phyloP scores from a whole-genome alignment of 92 coral and sea anemone genomes.

The Palythoa grandis region DNA sequence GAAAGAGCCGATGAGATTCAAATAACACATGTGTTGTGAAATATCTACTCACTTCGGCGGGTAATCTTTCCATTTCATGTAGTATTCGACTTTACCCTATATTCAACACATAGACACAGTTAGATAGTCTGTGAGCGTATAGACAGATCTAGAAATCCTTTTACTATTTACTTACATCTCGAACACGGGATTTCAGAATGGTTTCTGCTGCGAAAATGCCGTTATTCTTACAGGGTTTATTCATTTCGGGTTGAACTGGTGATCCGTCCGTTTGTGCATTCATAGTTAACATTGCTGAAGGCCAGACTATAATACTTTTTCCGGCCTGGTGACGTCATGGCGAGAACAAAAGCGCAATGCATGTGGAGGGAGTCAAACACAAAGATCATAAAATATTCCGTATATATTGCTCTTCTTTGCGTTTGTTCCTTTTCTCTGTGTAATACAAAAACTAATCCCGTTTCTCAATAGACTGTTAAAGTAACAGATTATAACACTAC shows the following conservation, averaged over 20 bases:
- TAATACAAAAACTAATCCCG: neutral
- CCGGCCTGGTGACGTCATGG: constrained; percentile 50
- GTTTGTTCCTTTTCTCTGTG: neutral
- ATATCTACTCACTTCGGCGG: constrained; percentile 85
- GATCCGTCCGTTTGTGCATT: constrained; percentile 52
- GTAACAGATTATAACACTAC: neutral
- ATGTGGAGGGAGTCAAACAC: constrained; percentile 39
- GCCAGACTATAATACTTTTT: constrained; percentile 47
- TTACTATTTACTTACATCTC: constrained; percentile 72
- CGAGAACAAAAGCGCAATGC: constrained; percentile 42
- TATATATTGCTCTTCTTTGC: constrained; percentile 23
- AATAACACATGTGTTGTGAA: constrained; percentile 31
- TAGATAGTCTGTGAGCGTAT: constrained; percentile 7
- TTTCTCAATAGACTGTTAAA: neutral
- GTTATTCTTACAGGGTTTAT: constrained; percentile 81
- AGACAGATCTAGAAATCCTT: constrained; percentile 11
- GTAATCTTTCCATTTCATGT: constrained; percentile 98
- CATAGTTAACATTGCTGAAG: constrained; percentile 48
- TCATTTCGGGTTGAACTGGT: constrained; percentile 58
- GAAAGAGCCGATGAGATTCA: constrained; percentile 12
- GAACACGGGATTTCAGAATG: constrained; percentile 88
- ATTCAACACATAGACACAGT: constrained; percentile 41
- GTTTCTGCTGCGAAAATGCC: constrained; percentile 99
- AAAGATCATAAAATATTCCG: constrained; percentile 42
- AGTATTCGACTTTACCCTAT: constrained; percentile 97